A percentile compares a stretch with the other conserved stretches of the same genome.
phyloP scores from a whole-genome alignment of 64 coral and sea anemone genomes.

The Catalaphyllia jardinei region DNA sequence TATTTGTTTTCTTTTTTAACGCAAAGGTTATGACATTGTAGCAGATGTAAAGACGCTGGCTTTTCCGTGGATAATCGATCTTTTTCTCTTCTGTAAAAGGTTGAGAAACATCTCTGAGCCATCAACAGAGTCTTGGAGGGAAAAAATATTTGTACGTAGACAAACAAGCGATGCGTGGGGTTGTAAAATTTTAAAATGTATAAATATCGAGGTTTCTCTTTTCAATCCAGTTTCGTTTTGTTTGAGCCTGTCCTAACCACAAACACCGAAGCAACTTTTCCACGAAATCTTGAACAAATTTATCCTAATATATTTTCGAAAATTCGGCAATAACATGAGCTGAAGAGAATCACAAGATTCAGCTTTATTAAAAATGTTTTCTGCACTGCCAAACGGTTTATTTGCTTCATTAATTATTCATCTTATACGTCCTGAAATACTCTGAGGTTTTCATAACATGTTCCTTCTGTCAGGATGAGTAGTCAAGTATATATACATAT shows the following conservation, averaged over 20 bases:
- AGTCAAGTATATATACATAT: not conserved
- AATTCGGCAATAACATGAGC: not conserved
- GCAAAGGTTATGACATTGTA: not conserved
- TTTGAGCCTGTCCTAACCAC: not conserved
- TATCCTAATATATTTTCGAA: not conserved
- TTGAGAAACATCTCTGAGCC: not conserved
- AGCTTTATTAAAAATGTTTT: not conserved
- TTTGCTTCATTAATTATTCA: not conserved
- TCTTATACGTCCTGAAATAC: not conserved
- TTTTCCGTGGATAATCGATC: not conserved
- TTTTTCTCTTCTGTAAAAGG: constrained; percentile 14
- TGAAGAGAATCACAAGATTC: not conserved
- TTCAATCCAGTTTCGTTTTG: not conserved
- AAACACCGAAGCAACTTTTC: not conserved
- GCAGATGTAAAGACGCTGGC: not conserved
- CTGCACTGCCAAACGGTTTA: not conserved
- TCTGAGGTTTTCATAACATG: not conserved
- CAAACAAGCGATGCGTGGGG: not conserved
- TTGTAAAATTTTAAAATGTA: not conserved
- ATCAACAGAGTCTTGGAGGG: not conserved
- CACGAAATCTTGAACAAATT: not conserved
- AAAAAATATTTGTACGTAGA: constrained; percentile 32
- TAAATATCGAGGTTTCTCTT: not conserved
- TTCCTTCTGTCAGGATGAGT: not conserved
- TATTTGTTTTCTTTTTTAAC: too few species aligned